Percentiles rank a stretch among this genome's conserved stretches.
Evolutionary conservation across 2,888 invertebrate genomes (phyloP).

Genomic region (Ormyrus rosae): DNA sequence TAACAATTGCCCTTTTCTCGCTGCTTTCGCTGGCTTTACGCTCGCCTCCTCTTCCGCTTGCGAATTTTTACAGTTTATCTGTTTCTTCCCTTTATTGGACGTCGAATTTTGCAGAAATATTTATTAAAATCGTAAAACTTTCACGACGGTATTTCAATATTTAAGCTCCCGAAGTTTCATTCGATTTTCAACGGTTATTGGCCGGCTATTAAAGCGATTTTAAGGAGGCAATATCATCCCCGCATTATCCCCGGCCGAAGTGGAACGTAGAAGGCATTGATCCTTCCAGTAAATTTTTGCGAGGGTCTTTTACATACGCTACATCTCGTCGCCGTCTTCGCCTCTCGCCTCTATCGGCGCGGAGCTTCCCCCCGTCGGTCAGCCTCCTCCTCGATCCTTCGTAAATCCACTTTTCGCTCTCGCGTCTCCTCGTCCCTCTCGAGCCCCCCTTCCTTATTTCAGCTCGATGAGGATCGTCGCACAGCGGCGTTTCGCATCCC

Average conservation of each 20-base stretch:
- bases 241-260: too few species aligned
- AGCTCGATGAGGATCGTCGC: constrained; percentile 30
- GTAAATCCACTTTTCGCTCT: not conserved
- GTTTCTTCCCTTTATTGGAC: too few species aligned
- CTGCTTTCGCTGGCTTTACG: too few species aligned
- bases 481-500: constrained; percentile 1
- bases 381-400: not conserved
- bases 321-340: not conserved
- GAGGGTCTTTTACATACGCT: not conserved
- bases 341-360: not conserved
- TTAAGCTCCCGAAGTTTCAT: too few species aligned
- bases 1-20: too few species aligned
- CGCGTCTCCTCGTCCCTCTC: not conserved
- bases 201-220: too few species aligned
- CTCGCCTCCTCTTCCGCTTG: too few species aligned
- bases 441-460: not conserved
- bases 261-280: too few species aligned
- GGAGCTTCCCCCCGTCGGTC: not conserved
- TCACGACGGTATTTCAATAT: too few species aligned
- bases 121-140: not conserved
- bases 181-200: too few species aligned
- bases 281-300: not conserved
- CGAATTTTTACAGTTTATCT: too few species aligned
- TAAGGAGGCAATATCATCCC: too few species aligned
- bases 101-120: not conserved